Percentiles rank a stretch among this genome's conserved stretches.
phyloP scores from a whole-genome alignment of 2,888 invertebrate species.

The Phasia obesa region DNA sequence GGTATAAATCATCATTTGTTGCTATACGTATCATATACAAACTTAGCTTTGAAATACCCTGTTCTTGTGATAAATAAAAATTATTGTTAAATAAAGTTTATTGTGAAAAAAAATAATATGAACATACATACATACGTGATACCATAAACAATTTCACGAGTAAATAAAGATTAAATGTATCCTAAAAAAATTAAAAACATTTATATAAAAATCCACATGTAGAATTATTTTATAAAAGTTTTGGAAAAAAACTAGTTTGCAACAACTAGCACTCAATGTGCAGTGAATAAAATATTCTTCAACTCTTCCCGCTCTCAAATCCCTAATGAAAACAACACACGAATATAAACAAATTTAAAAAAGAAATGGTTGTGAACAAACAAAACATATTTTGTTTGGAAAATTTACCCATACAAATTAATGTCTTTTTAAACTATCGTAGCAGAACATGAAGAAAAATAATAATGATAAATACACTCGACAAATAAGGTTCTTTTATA shows the following conservation, averaged over 20 bases:
- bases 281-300: no score
- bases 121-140: neutral
- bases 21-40: no score
- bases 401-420: slow-evolving; percentile 23
- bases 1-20: no score
- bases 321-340: slow-evolving; percentile 13
- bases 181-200: no score
- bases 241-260: no score
- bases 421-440: slow-evolving; percentile 47
- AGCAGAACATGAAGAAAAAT: slow-evolving; percentile 37
- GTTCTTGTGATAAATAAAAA: neutral
- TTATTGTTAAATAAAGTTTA: neutral
- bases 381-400: slow-evolving; percentile 29
- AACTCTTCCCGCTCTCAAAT: neutral
- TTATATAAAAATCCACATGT: no score
- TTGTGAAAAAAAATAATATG: neutral
- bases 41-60: no score
- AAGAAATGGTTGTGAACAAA: slow-evolving; percentile 9
- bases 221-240: no score
- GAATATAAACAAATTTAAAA: no score
- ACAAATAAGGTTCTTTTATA: slow-evolving; percentile 1
- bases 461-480: slow-evolving; percentile 24
- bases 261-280: no score
- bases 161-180: neutral
- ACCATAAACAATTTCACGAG: neutral